Percentiles rank a stretch among this genome's conserved stretches.
Conservation (phyloP, 2,797 vertebrate genomes). For the Melanotaenia nigrans region DNA sequence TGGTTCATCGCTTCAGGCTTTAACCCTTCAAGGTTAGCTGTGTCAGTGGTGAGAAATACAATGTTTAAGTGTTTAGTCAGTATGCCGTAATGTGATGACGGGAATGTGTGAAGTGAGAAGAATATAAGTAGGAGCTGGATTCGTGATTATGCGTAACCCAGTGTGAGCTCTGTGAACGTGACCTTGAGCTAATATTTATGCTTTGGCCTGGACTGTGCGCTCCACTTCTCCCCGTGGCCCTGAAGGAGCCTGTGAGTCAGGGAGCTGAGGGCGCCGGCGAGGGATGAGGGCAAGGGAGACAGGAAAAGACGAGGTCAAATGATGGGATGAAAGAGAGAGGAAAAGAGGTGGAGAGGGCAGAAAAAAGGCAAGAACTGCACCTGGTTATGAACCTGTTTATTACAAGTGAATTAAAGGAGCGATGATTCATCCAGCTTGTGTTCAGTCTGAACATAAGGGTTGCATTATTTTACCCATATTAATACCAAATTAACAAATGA, state of each 20-base stretch:
- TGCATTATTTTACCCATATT: background rate
- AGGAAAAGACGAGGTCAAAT: constrained; percentile 23
- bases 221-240: constrained; percentile 62
- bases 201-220: constrained; percentile 45
- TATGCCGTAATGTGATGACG: constrained; percentile 17
- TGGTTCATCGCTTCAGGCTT: constrained; percentile 22
- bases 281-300: constrained; percentile 29
- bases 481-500: constrained; percentile 11
- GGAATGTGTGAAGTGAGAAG: constrained; percentile 48
- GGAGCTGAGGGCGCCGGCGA: constrained; percentile 42
- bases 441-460: background rate
- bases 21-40: constrained; percentile 47
- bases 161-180: constrained; percentile 64
- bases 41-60: constrained; percentile 25
- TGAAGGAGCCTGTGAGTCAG: constrained; percentile 62
- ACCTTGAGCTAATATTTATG: constrained; percentile 83
- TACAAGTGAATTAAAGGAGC: background rate
- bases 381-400: background rate
- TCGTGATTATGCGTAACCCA: constrained; percentile 74
- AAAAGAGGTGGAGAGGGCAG: background rate
- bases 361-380: constrained; percentile 5
- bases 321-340: background rate
- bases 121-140: constrained; percentile 37
- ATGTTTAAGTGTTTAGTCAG: constrained; percentile 19
- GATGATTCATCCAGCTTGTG: background rate